Conservation (phyloP, 2,888 invertebrate species). For the Onthophagus sagittarius region DNA sequence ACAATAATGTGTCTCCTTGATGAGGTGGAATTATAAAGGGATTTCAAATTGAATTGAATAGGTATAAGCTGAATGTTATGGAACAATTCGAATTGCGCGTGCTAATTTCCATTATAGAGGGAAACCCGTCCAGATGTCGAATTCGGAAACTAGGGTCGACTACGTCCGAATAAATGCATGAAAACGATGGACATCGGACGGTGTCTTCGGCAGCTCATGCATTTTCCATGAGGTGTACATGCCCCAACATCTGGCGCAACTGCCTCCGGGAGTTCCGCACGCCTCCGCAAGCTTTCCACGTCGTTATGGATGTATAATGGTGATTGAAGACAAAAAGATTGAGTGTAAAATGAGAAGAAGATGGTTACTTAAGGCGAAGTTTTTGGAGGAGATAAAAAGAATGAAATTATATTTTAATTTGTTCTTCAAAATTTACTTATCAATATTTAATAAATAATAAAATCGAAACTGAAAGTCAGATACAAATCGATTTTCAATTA, state of each 20-base stretch:
- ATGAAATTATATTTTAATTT: too few relatives aligned
- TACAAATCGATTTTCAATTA: constrained; percentile 4
- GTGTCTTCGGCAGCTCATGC: constrained; percentile 24
- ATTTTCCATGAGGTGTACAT: constrained; percentile 11
- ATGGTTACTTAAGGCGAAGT: too few relatives aligned
- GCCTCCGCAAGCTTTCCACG: not conserved
- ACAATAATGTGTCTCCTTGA: too few relatives aligned
- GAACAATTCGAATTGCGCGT: constrained; percentile 28
- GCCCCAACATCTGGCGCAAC: constrained; percentile 4
- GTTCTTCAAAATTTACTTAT: too few relatives aligned
- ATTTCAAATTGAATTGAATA: too few relatives aligned
- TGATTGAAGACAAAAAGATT: not conserved
- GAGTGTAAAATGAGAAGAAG: not conserved
- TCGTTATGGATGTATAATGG: not conserved
- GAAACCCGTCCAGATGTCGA: constrained; percentile 31
- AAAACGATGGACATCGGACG: constrained; percentile 39
- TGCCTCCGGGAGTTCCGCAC: not conserved
- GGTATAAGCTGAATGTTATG: not conserved
- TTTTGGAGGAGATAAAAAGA: too few relatives aligned
- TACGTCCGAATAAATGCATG: constrained; percentile 44
- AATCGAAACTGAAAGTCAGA: too few relatives aligned
- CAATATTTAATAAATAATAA: too few relatives aligned
- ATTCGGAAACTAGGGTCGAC: constrained; percentile 30
- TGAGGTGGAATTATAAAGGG: too few relatives aligned
- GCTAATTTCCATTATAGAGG: constrained; percentile 37